Percentiles rank a stretch among this genome's conserved stretches.
Evolutionary conservation across 2,888 invertebrate species (phyloP).

Genomic region (Notodonta dromedarius): DNA sequence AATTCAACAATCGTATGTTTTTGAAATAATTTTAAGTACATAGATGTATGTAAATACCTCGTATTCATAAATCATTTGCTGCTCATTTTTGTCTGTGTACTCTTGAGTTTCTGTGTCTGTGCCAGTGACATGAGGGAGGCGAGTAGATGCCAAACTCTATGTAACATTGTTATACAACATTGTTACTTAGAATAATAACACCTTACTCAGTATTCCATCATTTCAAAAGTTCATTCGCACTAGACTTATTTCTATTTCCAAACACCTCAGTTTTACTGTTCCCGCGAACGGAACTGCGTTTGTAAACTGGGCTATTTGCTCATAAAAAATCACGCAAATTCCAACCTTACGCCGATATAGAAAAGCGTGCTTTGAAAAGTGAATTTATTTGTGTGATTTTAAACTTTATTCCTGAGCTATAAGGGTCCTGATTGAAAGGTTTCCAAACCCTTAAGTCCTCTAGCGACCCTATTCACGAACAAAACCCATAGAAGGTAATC

Average conservation of each 20-base stretch:
- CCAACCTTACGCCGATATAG: constrained; percentile 8
- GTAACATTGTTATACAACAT: not conserved
- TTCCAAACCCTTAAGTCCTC: too few relatives aligned
- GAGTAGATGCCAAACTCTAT: not conserved
- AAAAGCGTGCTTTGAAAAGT: not conserved
- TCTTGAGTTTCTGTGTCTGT: too few relatives aligned
- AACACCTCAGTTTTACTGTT: constrained; percentile 35
- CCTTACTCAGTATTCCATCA: constrained; percentile 23
- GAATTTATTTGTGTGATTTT: not conserved
- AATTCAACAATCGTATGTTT: too few relatives aligned
- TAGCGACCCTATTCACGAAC: too few relatives aligned
- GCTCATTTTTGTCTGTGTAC: too few relatives aligned
- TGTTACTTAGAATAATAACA: constrained; percentile 3
- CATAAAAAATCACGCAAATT: constrained; percentile 4
- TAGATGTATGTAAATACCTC: too few relatives aligned
- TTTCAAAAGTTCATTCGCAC: constrained; percentile 42
- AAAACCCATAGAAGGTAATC: too few relatives aligned
- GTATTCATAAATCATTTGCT: too few relatives aligned
- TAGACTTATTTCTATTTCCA: constrained; percentile 41
- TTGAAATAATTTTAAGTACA: too few relatives aligned
- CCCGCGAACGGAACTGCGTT: constrained; percentile 22
- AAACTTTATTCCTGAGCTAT: not conserved
- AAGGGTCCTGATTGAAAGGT: too few relatives aligned
- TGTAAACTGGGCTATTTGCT: constrained; percentile 13
- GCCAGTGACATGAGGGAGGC: too few relatives aligned